Evolutionary conservation across 2,113 vertebrate species (phyloP), one percentile per base, ranked within the genome.

Genomic region (Brienomyrus longianalis): DNA sequence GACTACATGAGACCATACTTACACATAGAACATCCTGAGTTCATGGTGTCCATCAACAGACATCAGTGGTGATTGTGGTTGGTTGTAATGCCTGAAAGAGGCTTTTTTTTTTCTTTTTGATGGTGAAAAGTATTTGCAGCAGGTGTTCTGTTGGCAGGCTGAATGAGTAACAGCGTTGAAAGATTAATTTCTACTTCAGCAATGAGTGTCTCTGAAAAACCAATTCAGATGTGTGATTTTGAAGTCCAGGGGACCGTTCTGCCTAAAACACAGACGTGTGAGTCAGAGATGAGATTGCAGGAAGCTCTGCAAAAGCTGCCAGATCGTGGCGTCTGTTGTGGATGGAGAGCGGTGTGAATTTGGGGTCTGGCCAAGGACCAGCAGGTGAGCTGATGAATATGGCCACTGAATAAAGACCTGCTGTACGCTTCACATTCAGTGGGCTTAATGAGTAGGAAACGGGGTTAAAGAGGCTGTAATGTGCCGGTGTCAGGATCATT

Each of bases 381-480:
- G 80, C 83, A 54, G 89, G 89, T 48, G 77, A 62, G 52, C 51
- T 47, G 39, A 86, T 89, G 56, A 86, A 51, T 62, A 35, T 50
- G 83, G 43, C 89, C 21, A 45, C 48, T n/a, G 89, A 90, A 50
- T 59, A 90, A 77, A 87, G 66, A 54, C 48, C 56, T 51, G 59
- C 83, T 52, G 23, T 59, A 84, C 66, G 70, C 59, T 77, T 80
- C 86, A 43, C 27, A 47, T 66, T 86, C 39, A 50, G 27, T 7
- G 48, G 89, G 83, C n/a, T 86, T 86, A 89, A 89, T 89, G 83
- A 89, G 83, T 56, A 66, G 48, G 84, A 90, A 90, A 77, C 59
- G 21, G 52, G 48, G 84, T 45, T 77, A 90, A 74, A 77, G 59
- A 23, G 89, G 39, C 51, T n/a, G 48, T 77, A 54, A 43, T 54